Evolutionary conservation across 2,888 invertebrate genomes (phyloP), one percentile per base, ranked within the genome.

Genomic region (Eupithecia centaureata): DNA sequence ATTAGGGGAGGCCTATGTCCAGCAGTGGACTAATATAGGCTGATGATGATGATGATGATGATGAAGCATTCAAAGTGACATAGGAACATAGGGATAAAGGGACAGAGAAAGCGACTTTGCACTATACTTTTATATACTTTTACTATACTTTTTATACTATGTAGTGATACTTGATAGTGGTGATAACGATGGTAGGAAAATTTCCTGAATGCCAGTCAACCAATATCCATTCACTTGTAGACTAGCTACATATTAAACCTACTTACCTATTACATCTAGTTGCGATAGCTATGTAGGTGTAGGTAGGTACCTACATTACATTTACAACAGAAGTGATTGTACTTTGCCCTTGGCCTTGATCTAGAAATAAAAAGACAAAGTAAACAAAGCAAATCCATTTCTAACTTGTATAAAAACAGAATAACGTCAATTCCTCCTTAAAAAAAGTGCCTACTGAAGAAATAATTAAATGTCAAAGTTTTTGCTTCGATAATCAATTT

Each of bases 181-280:
- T n/a, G n/a, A n/a, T n/a, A n/a, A n/a, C n/a, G 38, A n/a, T 18
- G 18, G 42, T 42, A 42, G 18, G 42, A 15, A 2, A 2, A 42
- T 18, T 42, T 42, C 42, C 42, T 42, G 42, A 42, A 42, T 42
- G 42, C n/a, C 42, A 42, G 42, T 42, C 8, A 42, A 42, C 42
- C 42, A 42, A 42, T 42, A 42, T 8, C 42, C 42, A 42, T 18
- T 42, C 42, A 42, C 42, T 42, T 18, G 42, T 18, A n/a, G n/a
- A n/a, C 7, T 38, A 38, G 15, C 15, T n/a, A n/a, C n/a, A 13
- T 38, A 38, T n/a, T n/a, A n/a, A n/a, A n/a, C 38, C 7, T 38
- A 35, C 15, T 5, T 35, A 42, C 38, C n/a, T 42, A 42, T 10
- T 10, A 5, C 1, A 8, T n/a, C 7, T 42, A 42, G 22, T 1